phyloP scores from a whole-genome alignment of 2,797 vertebrate species.

The Aphelocoma californica region DNA sequence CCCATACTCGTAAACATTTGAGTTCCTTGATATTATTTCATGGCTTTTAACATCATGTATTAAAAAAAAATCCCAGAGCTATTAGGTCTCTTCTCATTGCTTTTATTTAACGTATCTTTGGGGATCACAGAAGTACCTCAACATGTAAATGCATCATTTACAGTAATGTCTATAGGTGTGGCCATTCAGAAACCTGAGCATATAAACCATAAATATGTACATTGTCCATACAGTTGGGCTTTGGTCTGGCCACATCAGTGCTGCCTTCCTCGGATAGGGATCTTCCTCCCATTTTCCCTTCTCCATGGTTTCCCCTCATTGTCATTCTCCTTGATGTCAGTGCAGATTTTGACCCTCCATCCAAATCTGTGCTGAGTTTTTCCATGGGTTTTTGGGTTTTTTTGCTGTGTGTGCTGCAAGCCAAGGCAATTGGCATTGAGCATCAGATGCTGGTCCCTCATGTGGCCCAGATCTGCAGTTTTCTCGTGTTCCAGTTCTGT shows the following conservation, averaged over 20 bases:
- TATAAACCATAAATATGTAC: no score
- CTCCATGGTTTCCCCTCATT: accelerated
- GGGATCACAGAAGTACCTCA: background rate
- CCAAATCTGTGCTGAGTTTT: background rate
- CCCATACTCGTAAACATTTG: background rate
- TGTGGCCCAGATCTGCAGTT: background rate
- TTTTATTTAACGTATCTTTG: background rate
- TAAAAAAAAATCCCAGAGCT: background rate
- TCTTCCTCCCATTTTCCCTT: background rate
- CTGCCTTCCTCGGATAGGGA: background rate
- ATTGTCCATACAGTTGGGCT: background rate
- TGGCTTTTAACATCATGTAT: background rate
- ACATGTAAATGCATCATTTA: background rate
- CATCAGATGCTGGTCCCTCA: background rate
- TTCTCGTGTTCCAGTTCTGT: background rate
- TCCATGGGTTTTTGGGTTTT: no score
- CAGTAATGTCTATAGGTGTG: background rate
- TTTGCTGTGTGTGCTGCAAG: background rate
- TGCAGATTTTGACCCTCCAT: background rate
- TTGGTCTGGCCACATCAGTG: background rate
- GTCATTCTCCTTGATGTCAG: background rate
- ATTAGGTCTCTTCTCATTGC: background rate
- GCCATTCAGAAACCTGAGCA: background rate
- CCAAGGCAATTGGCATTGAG: background rate
- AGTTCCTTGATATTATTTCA: background rate